Conservation (phyloP, 2,888 invertebrate genomes). For the Seira sanloemensis region DNA sequence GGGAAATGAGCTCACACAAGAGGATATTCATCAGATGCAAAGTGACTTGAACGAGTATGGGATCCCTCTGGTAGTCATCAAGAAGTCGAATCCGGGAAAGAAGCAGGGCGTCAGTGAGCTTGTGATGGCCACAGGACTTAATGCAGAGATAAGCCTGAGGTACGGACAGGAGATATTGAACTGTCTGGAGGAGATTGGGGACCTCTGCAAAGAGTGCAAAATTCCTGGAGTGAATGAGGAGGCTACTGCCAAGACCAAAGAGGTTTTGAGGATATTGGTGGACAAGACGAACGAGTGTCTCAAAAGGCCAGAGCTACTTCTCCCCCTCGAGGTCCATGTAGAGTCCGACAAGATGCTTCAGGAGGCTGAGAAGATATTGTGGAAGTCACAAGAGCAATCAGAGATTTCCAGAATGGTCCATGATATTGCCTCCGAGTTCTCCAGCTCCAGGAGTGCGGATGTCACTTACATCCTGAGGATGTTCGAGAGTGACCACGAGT, state of each 20-base stretch:
- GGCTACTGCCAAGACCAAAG: constrained; percentile 12
- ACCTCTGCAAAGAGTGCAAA: constrained; percentile 37
- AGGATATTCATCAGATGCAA: constrained; percentile 62
- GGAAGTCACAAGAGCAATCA: constrained; percentile 59
- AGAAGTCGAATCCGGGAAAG: constrained; percentile 51
- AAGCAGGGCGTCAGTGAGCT: constrained; percentile 61
- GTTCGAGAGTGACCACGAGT: constrained; percentile 66
- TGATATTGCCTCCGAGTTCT: constrained; percentile 45
- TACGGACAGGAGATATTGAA: constrained; percentile 59
- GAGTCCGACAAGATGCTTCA: constrained; percentile 57
- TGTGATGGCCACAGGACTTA: constrained; percentile 65
- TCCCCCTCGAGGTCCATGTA: constrained; percentile 68
- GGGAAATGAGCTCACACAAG: constrained; percentile 22
- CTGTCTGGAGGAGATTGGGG: constrained; percentile 44
- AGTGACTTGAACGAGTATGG: constrained; percentile 60
- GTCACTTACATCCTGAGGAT: constrained; percentile 59
- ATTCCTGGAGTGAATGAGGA: constrained; percentile 2
- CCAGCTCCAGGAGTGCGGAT: not conserved
- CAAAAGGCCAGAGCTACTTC: constrained; percentile 38
- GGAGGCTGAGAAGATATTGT: constrained; percentile 63
- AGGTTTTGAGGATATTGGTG: constrained; percentile 41
- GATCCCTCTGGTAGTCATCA: constrained; percentile 64
- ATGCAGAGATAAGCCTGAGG: constrained; percentile 55
- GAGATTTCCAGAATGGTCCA: constrained; percentile 60
- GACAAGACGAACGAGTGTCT: constrained; percentile 58